Conservation (phyloP, 92 coral and sea anemone species). For the Porites cylindrica region DNA sequence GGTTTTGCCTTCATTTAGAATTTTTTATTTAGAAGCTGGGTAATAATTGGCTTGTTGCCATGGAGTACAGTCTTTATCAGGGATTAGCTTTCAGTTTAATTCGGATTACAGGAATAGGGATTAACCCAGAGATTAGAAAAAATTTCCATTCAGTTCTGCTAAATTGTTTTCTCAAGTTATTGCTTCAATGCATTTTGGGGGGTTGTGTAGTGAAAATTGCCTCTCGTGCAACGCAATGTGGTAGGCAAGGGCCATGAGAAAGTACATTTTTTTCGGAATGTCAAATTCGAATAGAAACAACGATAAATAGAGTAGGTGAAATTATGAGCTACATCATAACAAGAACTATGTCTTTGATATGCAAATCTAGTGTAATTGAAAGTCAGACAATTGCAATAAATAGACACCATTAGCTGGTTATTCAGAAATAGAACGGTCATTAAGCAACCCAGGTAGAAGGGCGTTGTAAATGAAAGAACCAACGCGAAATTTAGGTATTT, state of each 20-base stretch:
- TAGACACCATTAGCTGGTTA: not conserved
- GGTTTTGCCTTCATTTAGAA: no score
- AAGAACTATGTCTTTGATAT: not conserved
- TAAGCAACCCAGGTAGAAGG: not conserved
- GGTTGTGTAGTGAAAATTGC: not conserved
- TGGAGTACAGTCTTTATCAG: not conserved
- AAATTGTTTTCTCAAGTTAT: not conserved
- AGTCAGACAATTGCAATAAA: not conserved
- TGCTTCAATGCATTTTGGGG: no score
- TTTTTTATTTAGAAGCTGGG: not conserved
- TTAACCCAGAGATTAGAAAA: no score
- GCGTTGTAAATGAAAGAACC: not conserved
- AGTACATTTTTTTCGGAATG: not conserved
- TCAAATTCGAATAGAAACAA: not conserved
- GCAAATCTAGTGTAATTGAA: slow-evolving; percentile 6
- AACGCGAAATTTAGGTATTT: not conserved
- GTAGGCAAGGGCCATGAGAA: not conserved
- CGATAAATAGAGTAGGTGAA: no score
- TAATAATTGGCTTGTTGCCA: not conserved
- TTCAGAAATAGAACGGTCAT: not conserved
- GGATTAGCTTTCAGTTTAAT: no score
- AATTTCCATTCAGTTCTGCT: not conserved
- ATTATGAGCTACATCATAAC: not conserved
- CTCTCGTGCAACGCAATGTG: not conserved
- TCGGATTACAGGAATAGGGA: no score